Evolutionary conservation across 2,113 vertebrate species (phyloP), one percentile per base, ranked within the genome.

Genomic region (Lutjanus erythropterus): DNA sequence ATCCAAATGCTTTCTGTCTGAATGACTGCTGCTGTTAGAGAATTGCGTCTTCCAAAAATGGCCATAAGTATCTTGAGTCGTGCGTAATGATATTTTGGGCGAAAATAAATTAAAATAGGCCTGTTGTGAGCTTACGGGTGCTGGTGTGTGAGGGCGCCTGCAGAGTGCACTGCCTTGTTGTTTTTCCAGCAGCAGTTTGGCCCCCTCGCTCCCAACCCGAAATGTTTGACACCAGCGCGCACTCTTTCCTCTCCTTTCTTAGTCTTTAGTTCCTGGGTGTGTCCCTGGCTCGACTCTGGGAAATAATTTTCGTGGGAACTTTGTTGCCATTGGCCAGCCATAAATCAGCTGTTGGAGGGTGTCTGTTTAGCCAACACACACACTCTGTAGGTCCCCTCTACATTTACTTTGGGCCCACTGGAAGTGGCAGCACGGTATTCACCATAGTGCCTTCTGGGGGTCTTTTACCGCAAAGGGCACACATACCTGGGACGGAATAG

Each of bases 291-390:
- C 94, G 93, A 92, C 94, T 91, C 90, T 86, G 94, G 93, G 92
- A 94, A 94, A 95, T 81, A 33, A 78, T 95, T 94, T 95, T 92
- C 94, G 89, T 94, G 95, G 93, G 90, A 95, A 95, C 91, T 91
- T 77, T 77, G 80, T 90, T 94, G 94, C 96, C 95, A 98, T 97
- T 97, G 97, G 97, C 91, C 94, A 92, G 90, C 88, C 93, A 91
- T 90, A 95, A 94, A 96, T 97, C 96, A 97, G 96, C 96, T 96
- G 96, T 94, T 96, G 65, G 53, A 69, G 71, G 95, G 91, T 74
- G 95, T 94, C 89, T 94, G 95, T 75, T 96, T 95, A 58, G 50
- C 27, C 58, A 69, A 75, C 60, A 53, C 61, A 70, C 62, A 61
- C 75, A 19, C 16, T 19, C 50, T 15, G 4, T n/a, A 71, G 25